Evolutionary conservation across 2,113 vertebrate species (phyloP).

Genomic region (Mus musculus): GRCm39 chr13:17030501-17031000

Average conservation of each 20-base stretch:
- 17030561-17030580: slow-evolving; percentile 51
- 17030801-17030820: not conserved
- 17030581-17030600: slow-evolving; percentile 12
- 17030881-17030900: not conserved
- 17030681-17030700: not conserved
- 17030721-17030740: not conserved
- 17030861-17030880: not conserved
- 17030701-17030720: not conserved
- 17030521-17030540: slow-evolving; percentile 2
- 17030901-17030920: not conserved
- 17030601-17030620: not conserved
- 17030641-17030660: not conserved
- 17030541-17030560: slow-evolving; percentile 25
- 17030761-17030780: not conserved
- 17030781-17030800: not conserved
- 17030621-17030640: not conserved
- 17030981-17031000: not conserved
- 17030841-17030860: not conserved
- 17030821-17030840: not conserved
- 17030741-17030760: not conserved
- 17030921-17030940: too few species aligned
- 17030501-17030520: not conserved
- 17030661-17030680: not conserved
- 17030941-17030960: not conserved
- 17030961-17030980: not conserved